phyloP scores from a whole-genome alignment of 2,888 invertebrate species.

The Troilus luridus region DNA sequence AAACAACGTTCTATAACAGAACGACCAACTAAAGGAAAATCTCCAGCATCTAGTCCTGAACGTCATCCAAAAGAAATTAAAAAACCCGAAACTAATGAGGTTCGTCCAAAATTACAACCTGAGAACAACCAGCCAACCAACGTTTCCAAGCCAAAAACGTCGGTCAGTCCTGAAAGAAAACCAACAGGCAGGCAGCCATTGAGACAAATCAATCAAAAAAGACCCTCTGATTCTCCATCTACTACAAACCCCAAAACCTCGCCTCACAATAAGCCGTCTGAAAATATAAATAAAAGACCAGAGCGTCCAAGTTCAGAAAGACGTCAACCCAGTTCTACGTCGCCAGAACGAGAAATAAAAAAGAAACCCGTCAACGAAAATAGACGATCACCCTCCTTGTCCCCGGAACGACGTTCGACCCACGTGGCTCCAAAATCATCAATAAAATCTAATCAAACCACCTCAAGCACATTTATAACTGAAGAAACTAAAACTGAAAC shows the following conservation, averaged over 20 bases:
- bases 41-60: constrained; percentile 42
- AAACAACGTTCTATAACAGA: neutral
- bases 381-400: constrained; percentile 33
- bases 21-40: neutral
- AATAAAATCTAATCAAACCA: neutral
- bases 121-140: neutral
- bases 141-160: neutral
- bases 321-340: neutral
- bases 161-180: constrained; percentile 58
- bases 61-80: constrained; percentile 24
- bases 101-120: neutral
- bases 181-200: constrained; percentile 6
- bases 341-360: neutral
- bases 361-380: constrained; percentile 9
- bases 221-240: constrained; percentile 64
- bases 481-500: constrained; percentile 16
- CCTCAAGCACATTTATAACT: constrained; percentile 20
- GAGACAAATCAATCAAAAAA: constrained; percentile 21
- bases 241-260: constrained; percentile 70
- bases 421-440: neutral
- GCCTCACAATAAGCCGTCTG: constrained; percentile 67
- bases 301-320: constrained; percentile 31
- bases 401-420: constrained; percentile 12
- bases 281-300: constrained; percentile 12
- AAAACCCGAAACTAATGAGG: neutral